Percentiles rank a stretch among this genome's conserved stretches.
These are phyloP conservation scores for Podargus strigoides DNA, from an alignment of 2,797 vertebrate genomes.

Conservation along the genomic window DNA sequence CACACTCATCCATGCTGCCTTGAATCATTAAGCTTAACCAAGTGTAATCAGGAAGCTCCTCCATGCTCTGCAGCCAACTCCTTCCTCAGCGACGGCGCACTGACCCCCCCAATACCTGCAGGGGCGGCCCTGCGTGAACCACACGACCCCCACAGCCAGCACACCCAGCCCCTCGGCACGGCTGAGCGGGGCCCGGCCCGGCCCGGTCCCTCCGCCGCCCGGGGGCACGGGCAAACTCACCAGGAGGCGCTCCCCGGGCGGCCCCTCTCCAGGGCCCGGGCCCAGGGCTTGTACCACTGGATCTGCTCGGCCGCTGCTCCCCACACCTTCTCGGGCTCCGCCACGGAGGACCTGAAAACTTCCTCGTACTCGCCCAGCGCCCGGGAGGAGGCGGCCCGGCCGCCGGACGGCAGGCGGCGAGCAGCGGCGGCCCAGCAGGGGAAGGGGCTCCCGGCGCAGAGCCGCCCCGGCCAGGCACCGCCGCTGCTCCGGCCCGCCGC, in stretches of 20 bases:
- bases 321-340: constrained; percentile 82
- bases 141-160: fast-evolving
- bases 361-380: constrained; percentile 61
- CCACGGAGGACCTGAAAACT: constrained; percentile 75
- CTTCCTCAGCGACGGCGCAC: fast-evolving
- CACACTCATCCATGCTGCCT: not conserved
- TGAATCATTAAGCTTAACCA: not conserved
- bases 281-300: constrained; percentile 86
- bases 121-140: fast-evolving
- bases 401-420: not conserved
- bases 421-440: not conserved
- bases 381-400: not conserved
- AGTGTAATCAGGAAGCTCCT: not conserved
- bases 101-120: too few relatives aligned
- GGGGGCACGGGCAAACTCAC: constrained; percentile 69
- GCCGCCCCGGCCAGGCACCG: not conserved
- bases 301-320: constrained; percentile 73
- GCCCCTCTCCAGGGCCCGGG: constrained; percentile 74
- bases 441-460: not conserved
- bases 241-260: constrained; percentile 80
- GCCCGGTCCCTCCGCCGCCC: not conserved
- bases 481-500: not conserved
- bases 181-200: not conserved
- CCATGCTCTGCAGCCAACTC: not conserved
- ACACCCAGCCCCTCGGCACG: not conserved